phyloP scores from a whole-genome alignment of 2,797 vertebrate species.

The Amblyopsis hoosieri region DNA sequence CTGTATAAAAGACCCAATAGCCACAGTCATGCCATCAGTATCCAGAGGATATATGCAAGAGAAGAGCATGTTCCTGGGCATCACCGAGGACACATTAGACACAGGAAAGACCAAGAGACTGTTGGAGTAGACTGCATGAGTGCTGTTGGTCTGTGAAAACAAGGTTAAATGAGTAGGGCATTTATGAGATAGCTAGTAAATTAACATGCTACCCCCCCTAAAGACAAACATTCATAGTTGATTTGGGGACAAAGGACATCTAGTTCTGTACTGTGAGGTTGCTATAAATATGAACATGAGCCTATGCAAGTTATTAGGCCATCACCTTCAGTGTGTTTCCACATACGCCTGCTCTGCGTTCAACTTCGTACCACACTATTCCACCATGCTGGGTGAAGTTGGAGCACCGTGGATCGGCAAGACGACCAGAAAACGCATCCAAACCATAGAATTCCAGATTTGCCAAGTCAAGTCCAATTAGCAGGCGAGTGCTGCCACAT shows the following conservation, averaged over 20 bases:
- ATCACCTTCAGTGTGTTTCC: slow-evolving; percentile 64
- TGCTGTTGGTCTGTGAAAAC: slow-evolving; percentile 63
- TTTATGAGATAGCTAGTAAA: too few relatives aligned
- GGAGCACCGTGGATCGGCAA: slow-evolving; percentile 51
- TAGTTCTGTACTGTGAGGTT: too few relatives aligned
- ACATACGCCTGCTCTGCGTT: slow-evolving; percentile 41
- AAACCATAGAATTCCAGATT: slow-evolving; percentile 25
- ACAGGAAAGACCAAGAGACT: slow-evolving; percentile 59
- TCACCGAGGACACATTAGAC: slow-evolving; percentile 53
- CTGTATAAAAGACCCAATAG: slow-evolving; percentile 64
- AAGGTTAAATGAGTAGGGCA: not conserved
- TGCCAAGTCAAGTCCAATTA: slow-evolving; percentile 31
- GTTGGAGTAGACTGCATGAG: slow-evolving; percentile 67
- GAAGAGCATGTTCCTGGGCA: slow-evolving; percentile 74
- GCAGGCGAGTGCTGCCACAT: slow-evolving; percentile 49
- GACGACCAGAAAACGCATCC: slow-evolving; percentile 54
- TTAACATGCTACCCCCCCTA: too few relatives aligned
- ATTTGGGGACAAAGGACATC: too few relatives aligned
- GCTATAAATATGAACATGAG: too few relatives aligned
- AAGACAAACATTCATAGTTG: too few relatives aligned
- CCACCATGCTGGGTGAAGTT: not conserved
- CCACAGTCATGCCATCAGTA: slow-evolving; percentile 62
- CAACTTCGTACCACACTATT: slow-evolving; percentile 62
- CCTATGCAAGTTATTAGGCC: not conserved
- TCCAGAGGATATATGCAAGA: slow-evolving; percentile 74